phyloP scores from a whole-genome alignment of 2,888 invertebrate species.

The Drosophila pegasa region DNA sequence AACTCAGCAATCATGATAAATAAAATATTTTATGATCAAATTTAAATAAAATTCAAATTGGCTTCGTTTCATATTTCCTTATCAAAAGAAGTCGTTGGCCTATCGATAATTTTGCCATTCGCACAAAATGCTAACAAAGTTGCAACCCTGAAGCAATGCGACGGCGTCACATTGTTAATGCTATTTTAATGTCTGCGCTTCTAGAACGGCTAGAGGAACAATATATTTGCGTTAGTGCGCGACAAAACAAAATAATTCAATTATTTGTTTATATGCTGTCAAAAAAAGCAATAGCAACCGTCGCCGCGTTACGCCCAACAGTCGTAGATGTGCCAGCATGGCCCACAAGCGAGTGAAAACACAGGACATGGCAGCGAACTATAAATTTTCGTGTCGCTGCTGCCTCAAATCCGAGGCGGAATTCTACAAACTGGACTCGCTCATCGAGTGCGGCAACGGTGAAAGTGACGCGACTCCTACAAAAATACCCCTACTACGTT shows the following conservation, averaged over 20 bases:
- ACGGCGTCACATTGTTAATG: constrained; percentile 49
- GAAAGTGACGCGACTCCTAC: constrained; percentile 26
- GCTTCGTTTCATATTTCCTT: background rate
- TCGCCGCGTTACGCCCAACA: background rate
- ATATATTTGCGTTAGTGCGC: constrained; percentile 28
- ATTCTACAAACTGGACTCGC: constrained; percentile 72
- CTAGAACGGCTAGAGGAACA: constrained; percentile 36
- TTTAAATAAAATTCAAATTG: background rate
- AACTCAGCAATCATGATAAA: background rate
- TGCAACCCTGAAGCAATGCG: constrained; percentile 37
- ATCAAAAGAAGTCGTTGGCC: background rate
- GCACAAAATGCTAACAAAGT: constrained; percentile 4
- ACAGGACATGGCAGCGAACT: constrained; percentile 54
- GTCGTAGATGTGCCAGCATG: constrained; percentile 50
- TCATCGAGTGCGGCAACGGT: constrained; percentile 40
- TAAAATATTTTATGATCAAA: background rate
- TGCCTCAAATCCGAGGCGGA: constrained; percentile 78
- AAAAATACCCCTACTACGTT: constrained; percentile 69
- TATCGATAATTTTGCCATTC: constrained; percentile 36
- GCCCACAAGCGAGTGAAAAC: constrained; percentile 48
- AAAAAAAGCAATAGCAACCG: constrained; percentile 4
- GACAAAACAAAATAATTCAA: constrained; percentile 12
- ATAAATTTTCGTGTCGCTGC: constrained; percentile 76
- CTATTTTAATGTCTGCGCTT: constrained; percentile 40
- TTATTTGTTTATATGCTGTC: constrained; percentile 21